Evolutionary conservation across 92 coral and sea anemone species (phyloP), one percentile per base, ranked within the genome.

Genomic region (Phenganax marumi): DNA sequence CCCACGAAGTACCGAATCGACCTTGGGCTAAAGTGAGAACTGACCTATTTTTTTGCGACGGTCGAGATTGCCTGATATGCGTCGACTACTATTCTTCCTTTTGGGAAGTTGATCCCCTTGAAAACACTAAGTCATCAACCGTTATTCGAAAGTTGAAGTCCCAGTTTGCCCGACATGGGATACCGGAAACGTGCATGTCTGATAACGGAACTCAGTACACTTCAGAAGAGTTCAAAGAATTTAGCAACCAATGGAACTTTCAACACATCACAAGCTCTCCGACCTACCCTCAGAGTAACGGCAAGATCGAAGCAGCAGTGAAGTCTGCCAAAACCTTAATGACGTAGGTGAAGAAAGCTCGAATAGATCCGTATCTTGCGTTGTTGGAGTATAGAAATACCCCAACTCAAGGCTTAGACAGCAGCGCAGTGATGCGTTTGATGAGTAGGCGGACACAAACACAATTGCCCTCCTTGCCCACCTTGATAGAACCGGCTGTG

Each of bases 361-460:
- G 72, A 8, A 78, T 12, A 8, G 56, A 79, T 68, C 83, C 73
- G 9, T 55, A 79, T 26, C 84, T 87, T 46, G 90, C 90, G 12
- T 75, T 87, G 13, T 87, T 87, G 13, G 85, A 70, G 58, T 52
- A 88, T 26, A 21, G 83, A 60, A 88, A 88, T 70, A 87, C 87
- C 50, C 90, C 85, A 0, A 84, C 88, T 6, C 85, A 88, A 71
- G 90, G 81, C 8, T 47, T 83, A 12, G 87, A 82, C 18, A 77
- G 72, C 43, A 87, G 87, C 52, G 81, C 86, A 1, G 83, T 60
- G 52, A 73, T 81, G 68, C 66, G 79, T 19, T 71, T 86, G 54
- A 74, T 81, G 78, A 61, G 87, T n/a, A 49, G 90, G 12, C 69
- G 65, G 48, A 83, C 84, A 23, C 73, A 68, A 43, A 82, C 85